Percentiles rank a stretch among this genome's conserved stretches.
These are phyloP conservation scores for Triops longicaudatus DNA, from an alignment of 1,140 invertebrate species.

Conservation along the genomic window DNA sequence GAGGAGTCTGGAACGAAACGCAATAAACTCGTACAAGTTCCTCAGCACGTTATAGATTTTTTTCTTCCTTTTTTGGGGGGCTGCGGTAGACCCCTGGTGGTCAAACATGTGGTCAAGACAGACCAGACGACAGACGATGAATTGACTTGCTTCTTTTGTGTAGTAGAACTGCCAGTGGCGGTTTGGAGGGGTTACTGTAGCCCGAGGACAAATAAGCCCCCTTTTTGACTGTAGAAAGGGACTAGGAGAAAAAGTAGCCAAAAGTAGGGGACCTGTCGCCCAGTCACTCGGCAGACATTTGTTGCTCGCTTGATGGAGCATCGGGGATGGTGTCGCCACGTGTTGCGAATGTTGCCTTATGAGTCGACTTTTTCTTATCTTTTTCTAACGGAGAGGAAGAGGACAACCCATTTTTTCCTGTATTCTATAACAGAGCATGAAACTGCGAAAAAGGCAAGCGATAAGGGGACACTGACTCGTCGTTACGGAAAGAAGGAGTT, in stretches of 20 bases:
- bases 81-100: slow-evolving; percentile 4
- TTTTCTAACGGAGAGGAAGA: neutral
- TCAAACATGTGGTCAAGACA: slow-evolving; percentile 15
- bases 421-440: no score
- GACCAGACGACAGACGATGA: neutral
- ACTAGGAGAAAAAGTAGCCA: neutral
- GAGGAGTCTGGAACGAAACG: neutral
- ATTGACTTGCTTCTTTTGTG: neutral
- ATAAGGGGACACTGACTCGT: neutral
- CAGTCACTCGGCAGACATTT: neutral
- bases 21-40: neutral
- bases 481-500: neutral
- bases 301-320: slow-evolving; percentile 6
- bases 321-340: neutral
- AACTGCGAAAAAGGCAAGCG: neutral
- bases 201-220: neutral
- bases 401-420: neutral
- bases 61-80: neutral
- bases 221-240: neutral
- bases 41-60: neutral
- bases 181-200: neutral
- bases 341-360: neutral
- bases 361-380: neutral
- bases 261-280: neutral
- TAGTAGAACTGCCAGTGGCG: neutral